phyloP scores from a whole-genome alignment of 1,140 invertebrate genomes.

The Ceratina australensis region DNA sequence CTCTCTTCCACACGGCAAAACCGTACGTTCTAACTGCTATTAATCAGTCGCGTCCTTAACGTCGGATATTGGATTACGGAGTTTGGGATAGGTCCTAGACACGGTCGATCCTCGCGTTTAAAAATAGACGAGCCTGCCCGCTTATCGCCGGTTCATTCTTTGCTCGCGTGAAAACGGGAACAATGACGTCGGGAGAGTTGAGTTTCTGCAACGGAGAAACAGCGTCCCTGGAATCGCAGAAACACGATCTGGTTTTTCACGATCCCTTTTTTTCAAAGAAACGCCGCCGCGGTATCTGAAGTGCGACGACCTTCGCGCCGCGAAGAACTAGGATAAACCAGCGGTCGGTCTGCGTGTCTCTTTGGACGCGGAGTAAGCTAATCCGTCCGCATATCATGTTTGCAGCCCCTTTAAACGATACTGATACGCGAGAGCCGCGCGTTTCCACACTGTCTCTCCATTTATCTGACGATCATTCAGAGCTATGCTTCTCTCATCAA shows the following conservation, averaged over 20 bases:
- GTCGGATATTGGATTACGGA: too few species aligned
- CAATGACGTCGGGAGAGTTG: background rate
- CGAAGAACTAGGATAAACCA: slow-evolving; percentile 51
- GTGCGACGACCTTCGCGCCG: slow-evolving; percentile 47
- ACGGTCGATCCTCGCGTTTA: too few species aligned
- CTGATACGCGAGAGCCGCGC: slow-evolving; percentile 31
- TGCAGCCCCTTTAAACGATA: slow-evolving; percentile 46
- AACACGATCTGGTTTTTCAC: slow-evolving; percentile 22
- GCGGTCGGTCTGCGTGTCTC: slow-evolving; percentile 41
- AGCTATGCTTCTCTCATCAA: too few species aligned
- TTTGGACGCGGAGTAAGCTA: slow-evolving; percentile 45
- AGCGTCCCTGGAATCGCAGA: slow-evolving; percentile 14
- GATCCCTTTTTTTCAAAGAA: slow-evolving; percentile 32
- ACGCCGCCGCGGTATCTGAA: slow-evolving; percentile 40
- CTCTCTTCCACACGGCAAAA: background rate
- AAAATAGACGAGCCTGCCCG: too few species aligned
- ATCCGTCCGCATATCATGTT: slow-evolving; percentile 42
- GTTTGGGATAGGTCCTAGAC: background rate
- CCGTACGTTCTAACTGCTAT: background rate
- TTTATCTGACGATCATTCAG: background rate
- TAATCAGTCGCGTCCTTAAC: background rate
- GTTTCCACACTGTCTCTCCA: background rate
- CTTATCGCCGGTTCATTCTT: too few species aligned
- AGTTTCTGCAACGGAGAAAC: background rate
- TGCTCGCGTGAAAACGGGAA: too few species aligned